These are phyloP conservation scores for Catocala nupta DNA, from an alignment of 2,888 invertebrate species.

Conservation along the genomic window DNA sequence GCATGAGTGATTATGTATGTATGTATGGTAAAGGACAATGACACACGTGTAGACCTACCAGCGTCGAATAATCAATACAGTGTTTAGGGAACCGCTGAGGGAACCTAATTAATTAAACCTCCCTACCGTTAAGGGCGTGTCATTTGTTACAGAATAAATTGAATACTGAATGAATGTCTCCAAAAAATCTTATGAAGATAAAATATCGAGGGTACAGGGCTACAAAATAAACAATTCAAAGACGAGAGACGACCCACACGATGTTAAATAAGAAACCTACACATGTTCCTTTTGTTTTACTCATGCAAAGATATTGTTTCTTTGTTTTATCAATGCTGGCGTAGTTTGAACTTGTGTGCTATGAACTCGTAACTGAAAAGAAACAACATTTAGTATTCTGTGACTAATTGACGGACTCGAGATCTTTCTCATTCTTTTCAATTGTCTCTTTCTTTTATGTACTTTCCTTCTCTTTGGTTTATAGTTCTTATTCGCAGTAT, in stretches of 20 bases:
- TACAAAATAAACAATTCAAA: conserved; percentile 61
- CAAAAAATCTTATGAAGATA: conserved; percentile 38
- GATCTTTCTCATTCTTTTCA: too few species aligned
- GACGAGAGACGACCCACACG: conserved; percentile 37
- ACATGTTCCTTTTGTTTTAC: conserved; percentile 44
- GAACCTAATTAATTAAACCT: conserved; percentile 45
- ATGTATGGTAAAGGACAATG: too few species aligned
- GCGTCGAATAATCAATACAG: conserved; percentile 16
- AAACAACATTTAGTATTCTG: conserved; percentile 34
- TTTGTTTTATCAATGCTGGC: conserved; percentile 51
- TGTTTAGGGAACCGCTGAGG: conserved; percentile 20
- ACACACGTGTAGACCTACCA: background rate
- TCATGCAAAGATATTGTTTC: conserved; percentile 46
- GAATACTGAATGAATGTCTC: conserved; percentile 50
- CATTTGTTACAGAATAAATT: conserved; percentile 52
- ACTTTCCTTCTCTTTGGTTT: too few species aligned
- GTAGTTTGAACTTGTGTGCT: conserved; percentile 31
- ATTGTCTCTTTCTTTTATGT: too few species aligned
- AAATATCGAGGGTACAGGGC: conserved; percentile 52
- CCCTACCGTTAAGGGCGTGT: conserved; percentile 33
- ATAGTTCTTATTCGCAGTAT: too few species aligned
- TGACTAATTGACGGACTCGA: conserved; percentile 13
- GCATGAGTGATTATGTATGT: too few species aligned
- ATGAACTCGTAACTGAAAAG: conserved; percentile 29
- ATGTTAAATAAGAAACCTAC: conserved; percentile 46